phyloP scores from a whole-genome alignment of 2,888 invertebrate genomes.

The Brachyopa scutellaris region DNA sequence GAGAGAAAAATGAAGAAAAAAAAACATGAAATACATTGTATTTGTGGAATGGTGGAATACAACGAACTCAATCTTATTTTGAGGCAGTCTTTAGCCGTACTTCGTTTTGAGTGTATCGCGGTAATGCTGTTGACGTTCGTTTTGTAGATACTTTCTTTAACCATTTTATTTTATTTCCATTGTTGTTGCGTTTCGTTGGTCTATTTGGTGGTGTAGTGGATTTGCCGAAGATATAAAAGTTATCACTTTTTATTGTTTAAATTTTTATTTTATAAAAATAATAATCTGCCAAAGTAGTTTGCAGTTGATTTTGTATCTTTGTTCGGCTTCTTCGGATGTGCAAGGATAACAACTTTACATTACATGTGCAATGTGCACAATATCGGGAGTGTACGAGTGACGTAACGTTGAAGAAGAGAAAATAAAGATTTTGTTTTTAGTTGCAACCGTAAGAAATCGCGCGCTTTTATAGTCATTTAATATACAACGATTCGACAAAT shows the following conservation, averaged over 20 bases:
- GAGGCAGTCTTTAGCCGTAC: conserved; percentile 82
- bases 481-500: no score
- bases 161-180: conserved; percentile 60
- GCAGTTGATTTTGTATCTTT: conserved; percentile 4
- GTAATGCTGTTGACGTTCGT: conserved; percentile 76
- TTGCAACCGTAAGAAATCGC: conserved; percentile 36
- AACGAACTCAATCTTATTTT: conserved; percentile 82
- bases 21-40: conserved; percentile 67
- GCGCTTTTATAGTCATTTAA: conserved; percentile 44
- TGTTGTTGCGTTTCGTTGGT: conserved; percentile 43
- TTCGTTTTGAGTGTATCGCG: conserved; percentile 82
- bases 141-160: conserved; percentile 71
- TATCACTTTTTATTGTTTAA: not conserved
- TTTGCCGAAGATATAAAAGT: not conserved
- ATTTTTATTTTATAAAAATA: not conserved
- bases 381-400: conserved; percentile 68
- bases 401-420: conserved; percentile 53
- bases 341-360: conserved; percentile 65
- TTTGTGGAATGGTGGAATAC: conserved; percentile 78
- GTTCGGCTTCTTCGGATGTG: conserved; percentile 22
- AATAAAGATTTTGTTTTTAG: conserved; percentile 21
- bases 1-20: conserved; percentile 20
- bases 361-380: conserved; percentile 63
- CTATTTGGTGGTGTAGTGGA: not conserved
- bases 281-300: not conserved